Conservation (phyloP, 2,113 vertebrate genomes). For the Apaloderma vittatum region DNA sequence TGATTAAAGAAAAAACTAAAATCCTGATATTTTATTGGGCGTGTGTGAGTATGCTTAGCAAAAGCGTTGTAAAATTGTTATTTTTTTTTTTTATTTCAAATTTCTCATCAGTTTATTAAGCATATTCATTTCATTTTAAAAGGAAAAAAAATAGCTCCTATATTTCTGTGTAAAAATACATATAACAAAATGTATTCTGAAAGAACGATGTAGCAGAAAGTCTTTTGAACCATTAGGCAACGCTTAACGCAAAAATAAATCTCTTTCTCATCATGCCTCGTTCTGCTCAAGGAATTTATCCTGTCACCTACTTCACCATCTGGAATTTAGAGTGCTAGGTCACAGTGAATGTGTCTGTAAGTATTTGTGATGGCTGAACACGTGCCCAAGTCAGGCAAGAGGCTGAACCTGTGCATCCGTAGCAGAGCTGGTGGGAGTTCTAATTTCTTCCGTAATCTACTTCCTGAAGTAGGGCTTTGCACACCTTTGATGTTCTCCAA, state of each 20-base stretch:
- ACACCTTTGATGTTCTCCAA: not conserved
- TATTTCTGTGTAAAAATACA: not conserved
- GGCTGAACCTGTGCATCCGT: not conserved
- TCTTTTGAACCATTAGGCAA: not conserved
- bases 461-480: not conserved
- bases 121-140: not conserved
- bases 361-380: not conserved
- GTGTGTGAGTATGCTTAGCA: not conserved
- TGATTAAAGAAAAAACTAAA: not conserved
- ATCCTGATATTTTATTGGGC: not conserved
- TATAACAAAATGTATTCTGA: not conserved
- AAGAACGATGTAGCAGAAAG: not conserved
- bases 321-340: not conserved
- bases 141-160: not conserved
- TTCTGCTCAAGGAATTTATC: constrained; percentile 43
- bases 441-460: not conserved
- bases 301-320: constrained; percentile 31
- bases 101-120: not conserved
- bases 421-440: not conserved
- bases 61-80: not conserved
- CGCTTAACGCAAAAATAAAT: not conserved
- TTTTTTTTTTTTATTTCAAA: not conserved
- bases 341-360: not conserved
- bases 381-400: not conserved
- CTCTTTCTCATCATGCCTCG: not conserved